phyloP scores from a whole-genome alignment of 2,113 vertebrate species.

The Dicerorhinus sumatrensis region DNA sequence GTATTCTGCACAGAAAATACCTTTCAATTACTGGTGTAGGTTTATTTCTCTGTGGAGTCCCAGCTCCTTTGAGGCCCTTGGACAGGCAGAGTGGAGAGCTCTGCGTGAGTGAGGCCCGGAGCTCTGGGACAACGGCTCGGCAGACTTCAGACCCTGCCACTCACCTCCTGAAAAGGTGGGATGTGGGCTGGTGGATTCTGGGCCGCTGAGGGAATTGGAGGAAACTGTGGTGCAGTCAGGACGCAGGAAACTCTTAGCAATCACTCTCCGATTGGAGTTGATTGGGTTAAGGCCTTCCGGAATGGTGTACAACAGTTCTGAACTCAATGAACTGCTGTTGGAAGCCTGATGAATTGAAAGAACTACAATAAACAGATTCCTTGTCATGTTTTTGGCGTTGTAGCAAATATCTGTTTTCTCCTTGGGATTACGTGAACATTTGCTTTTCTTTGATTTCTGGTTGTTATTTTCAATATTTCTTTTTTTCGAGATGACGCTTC shows the following conservation, averaged over 20 bases:
- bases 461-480: slow-evolving; percentile 81
- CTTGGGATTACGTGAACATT: slow-evolving; percentile 81
- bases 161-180: neutral
- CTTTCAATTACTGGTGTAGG: neutral
- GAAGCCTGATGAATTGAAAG: slow-evolving; percentile 76
- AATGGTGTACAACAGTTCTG: slow-evolving; percentile 76
- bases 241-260: slow-evolving; percentile 79
- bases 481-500: slow-evolving; percentile 77
- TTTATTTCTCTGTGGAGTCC: neutral
- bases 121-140: too few relatives aligned
- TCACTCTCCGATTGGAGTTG: slow-evolving; percentile 74
- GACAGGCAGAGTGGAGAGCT: neutral
- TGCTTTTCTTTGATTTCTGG: slow-evolving; percentile 83
- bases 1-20: neutral
- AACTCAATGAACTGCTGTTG: slow-evolving; percentile 82
- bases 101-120: neutral
- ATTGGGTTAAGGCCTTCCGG: slow-evolving; percentile 85
- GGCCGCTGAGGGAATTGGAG: slow-evolving; percentile 70
- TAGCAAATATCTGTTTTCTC: slow-evolving; percentile 82
- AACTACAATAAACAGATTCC: slow-evolving; percentile 83
- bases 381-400: slow-evolving; percentile 80
- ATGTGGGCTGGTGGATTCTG: neutral
- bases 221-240: slow-evolving; percentile 44
- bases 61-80: neutral
- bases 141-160: neutral